Conservation (phyloP, 1,140 invertebrate genomes). For the Pteromalus puparum region DNA sequence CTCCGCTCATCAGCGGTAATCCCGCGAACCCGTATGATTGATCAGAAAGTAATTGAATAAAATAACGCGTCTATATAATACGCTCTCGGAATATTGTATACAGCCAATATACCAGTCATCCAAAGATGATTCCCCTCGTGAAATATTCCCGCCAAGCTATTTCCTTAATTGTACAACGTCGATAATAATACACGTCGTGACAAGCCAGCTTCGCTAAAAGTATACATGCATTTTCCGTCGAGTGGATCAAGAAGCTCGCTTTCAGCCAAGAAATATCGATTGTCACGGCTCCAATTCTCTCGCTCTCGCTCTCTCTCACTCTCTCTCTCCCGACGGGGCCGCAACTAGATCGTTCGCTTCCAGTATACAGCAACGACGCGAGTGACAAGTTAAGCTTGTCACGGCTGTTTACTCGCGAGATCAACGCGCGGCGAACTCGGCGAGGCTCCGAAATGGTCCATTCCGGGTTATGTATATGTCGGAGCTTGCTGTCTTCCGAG, state of each 20-base stretch:
- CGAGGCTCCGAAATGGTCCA: neutral
- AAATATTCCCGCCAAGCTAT: slow-evolving; percentile 19
- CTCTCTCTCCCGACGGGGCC: neutral
- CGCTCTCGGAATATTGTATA: neutral
- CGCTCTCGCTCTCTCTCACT: too few relatives aligned
- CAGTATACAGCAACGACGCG: neutral
- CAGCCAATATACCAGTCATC: neutral
- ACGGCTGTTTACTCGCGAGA: slow-evolving; percentile 39
- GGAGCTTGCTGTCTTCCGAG: neutral
- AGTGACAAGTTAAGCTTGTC: slow-evolving; percentile 43
- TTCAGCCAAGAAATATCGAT: slow-evolving; percentile 32
- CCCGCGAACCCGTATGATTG: slow-evolving; percentile 21
- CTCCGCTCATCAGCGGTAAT: neutral
- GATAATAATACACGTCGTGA: neutral
- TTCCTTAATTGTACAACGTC: slow-evolving; percentile 4
- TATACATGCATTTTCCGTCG: slow-evolving; percentile 9
- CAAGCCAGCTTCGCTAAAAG: too few relatives aligned
- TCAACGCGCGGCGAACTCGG: neutral
- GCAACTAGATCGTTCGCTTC: slow-evolving; percentile 7
- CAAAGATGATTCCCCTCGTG: slow-evolving; percentile 12
- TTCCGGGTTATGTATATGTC: neutral
- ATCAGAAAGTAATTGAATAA: slow-evolving; percentile 40
- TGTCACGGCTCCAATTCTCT: slow-evolving; percentile 10
- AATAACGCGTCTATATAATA: neutral
- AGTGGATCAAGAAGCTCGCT: slow-evolving; percentile 17